Conservation (phyloP, 2,113 vertebrate genomes). For the Tauraco erythrolophus region DNA sequence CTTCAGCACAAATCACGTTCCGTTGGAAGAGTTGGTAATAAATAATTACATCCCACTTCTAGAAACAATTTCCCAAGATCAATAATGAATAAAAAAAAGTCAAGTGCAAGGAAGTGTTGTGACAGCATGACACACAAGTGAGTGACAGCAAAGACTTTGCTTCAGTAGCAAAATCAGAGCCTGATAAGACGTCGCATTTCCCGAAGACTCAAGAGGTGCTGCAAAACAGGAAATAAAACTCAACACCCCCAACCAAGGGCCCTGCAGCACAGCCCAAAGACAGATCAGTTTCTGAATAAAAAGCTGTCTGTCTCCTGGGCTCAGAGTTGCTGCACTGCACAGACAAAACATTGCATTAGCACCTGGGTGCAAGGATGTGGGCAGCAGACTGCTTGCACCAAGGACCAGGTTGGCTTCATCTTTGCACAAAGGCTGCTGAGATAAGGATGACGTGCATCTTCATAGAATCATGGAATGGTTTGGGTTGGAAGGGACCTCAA, state of each 20-base stretch:
- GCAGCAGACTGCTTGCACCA: neutral
- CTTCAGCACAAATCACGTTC: neutral
- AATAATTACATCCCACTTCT: constrained; percentile 56
- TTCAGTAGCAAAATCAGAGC: neutral
- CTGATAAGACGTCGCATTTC: neutral
- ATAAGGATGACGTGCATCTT: no score
- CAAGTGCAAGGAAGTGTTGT: constrained; percentile 29
- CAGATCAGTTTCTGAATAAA: neutral
- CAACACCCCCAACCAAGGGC: neutral
- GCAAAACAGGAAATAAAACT: neutral
- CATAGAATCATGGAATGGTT: no score
- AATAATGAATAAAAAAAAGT: constrained; percentile 64
- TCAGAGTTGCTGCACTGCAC: neutral
- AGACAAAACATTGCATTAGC: neutral
- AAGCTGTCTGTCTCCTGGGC: neutral
- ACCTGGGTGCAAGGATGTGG: neutral
- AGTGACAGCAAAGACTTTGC: constrained; percentile 25
- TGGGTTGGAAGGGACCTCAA: no score
- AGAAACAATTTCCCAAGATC: constrained; percentile 60
- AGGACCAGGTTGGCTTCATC: neutral
- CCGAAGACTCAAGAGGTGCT: neutral
- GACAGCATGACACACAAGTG: neutral
- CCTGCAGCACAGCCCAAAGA: neutral
- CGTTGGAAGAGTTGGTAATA: constrained; percentile 7
- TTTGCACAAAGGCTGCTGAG: neutral